Evolutionary conservation across 2,797 vertebrate species (phyloP).

Genomic region (Pogoniulus pusillus): DNA sequence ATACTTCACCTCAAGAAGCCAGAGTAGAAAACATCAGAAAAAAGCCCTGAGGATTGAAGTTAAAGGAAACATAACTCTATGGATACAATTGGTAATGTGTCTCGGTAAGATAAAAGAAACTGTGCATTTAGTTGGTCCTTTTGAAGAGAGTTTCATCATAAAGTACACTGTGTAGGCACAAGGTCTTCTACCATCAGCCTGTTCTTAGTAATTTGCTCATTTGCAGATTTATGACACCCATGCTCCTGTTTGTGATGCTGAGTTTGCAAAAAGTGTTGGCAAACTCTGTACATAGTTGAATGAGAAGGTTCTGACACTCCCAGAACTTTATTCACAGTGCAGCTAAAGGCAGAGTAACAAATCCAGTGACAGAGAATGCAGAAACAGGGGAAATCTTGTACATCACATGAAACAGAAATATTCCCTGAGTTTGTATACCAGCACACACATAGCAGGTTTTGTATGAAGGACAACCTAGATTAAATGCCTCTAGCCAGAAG

Average conservation of each 20-base stretch:
- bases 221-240: neutral
- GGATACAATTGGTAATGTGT: rapidly evolving
- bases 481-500: neutral
- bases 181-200: neutral
- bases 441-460: neutral
- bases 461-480: conserved; percentile 7
- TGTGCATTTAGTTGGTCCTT: neutral
- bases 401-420: neutral
- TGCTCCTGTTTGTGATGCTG: neutral
- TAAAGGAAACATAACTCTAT: neutral
- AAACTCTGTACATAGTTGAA: neutral
- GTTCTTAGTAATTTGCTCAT: neutral
- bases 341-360: neutral
- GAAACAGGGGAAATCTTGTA: neutral
- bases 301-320: neutral
- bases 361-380: neutral
- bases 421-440: neutral
- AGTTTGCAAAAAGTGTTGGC: neutral
- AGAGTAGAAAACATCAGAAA: neutral
- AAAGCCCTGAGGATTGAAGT: neutral
- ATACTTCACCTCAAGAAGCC: neutral
- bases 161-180: neutral
- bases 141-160: neutral
- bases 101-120: neutral
- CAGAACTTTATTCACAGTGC: neutral